phyloP scores from a whole-genome alignment of 2,888 invertebrate species.

The Podotricha telesiphe region DNA sequence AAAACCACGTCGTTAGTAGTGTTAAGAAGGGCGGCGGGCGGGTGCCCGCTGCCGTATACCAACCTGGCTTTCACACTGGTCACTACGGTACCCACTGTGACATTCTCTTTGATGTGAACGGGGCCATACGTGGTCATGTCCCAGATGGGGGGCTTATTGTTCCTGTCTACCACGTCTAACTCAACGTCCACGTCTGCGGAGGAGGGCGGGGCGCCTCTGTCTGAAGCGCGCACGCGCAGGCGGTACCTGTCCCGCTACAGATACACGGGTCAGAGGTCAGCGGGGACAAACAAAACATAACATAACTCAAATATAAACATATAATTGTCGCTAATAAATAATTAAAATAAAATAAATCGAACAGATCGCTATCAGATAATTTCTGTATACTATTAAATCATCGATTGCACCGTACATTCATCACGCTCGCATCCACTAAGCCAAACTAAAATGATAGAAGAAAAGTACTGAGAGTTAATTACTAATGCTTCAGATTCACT shows the following conservation, averaged over 20 bases:
- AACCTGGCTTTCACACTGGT: conserved; percentile 99
- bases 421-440: conserved; percentile 75
- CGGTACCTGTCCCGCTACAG: conserved; percentile 97
- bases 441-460: conserved; percentile 75
- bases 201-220: conserved; percentile 95
- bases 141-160: conserved; percentile 99
- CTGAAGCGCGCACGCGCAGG: conserved; percentile 97
- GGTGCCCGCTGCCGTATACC: conserved; percentile 87
- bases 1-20: conserved; percentile 87
- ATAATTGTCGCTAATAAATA: conserved; percentile 79
- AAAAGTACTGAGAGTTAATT: conserved; percentile 57
- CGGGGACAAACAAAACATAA: conserved; percentile 86
- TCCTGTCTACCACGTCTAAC: conserved; percentile 99
- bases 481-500: conserved; percentile 61
- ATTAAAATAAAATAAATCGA: conserved; percentile 67
- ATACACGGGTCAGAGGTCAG: conserved; percentile 90
- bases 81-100: conserved; percentile 99
- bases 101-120: conserved; percentile 99
- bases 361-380: conserved; percentile 68
- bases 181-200: conserved; percentile 98
- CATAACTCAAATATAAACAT: conserved; percentile 83
- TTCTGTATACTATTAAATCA: conserved; percentile 51
- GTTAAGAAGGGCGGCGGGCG: conserved; percentile 82
- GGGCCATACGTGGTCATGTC: conserved; percentile 97
- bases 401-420: conserved; percentile 56